phyloP scores from a whole-genome alignment of 2,797 vertebrate genomes.

The Yasuhikotakia modesta region DNA sequence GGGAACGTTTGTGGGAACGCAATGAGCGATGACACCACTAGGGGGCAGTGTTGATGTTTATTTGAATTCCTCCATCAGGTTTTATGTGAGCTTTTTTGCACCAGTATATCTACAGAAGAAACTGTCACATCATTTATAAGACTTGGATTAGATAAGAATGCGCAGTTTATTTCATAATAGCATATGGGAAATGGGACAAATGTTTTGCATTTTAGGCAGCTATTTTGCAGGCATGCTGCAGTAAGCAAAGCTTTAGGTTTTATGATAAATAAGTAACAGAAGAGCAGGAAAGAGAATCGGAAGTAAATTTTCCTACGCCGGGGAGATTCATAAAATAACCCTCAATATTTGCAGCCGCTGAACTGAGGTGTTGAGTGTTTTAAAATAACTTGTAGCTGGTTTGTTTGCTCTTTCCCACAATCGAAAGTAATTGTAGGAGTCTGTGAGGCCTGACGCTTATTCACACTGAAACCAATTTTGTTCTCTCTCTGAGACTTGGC shows the following conservation, averaged over 20 bases:
- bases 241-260: neutral
- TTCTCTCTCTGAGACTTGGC: constrained; percentile 43
- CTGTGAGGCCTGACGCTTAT: neutral
- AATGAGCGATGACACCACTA: constrained; percentile 14
- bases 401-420: constrained; percentile 1
- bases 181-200: neutral
- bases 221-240: neutral
- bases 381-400: neutral
- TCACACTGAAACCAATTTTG: constrained; percentile 37
- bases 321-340: neutral
- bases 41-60: constrained; percentile 34
- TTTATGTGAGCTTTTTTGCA: neutral
- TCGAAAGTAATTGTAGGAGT: neutral
- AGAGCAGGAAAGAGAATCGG: neutral
- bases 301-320: neutral
- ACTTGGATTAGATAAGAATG: neutral
- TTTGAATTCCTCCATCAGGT: neutral
- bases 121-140: neutral
- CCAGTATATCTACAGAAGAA: neutral
- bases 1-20: neutral
- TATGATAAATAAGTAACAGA: neutral
- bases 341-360: neutral
- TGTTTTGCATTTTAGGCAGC: too few relatives aligned
- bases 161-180: neutral
- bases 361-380: neutral